Evolutionary conservation across 1,140 invertebrate species (phyloP).

Genomic region (Drosophila dunni): DNA sequence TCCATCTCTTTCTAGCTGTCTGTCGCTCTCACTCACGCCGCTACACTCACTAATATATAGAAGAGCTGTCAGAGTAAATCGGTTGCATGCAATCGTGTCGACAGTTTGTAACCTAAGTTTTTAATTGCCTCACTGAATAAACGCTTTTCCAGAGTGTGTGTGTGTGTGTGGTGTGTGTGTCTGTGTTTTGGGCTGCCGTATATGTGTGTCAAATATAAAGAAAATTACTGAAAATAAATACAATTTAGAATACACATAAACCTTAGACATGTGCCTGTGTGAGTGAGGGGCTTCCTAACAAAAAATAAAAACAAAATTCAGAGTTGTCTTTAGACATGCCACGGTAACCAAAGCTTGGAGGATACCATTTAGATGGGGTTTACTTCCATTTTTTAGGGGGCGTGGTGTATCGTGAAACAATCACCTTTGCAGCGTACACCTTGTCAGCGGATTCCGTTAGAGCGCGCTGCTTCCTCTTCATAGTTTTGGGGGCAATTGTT

Average conservation of each 20-base stretch:
- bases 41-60: background rate
- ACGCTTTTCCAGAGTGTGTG: conserved; percentile 13
- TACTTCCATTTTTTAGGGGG: background rate
- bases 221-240: conserved; percentile 79
- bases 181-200: conserved; percentile 9
- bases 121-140: conserved; percentile 66
- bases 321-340: conserved; percentile 75
- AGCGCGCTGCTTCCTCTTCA: conserved; percentile 20
- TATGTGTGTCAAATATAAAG: conserved; percentile 45
- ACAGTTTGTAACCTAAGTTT: conserved; percentile 74
- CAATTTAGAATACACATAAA: conserved; percentile 63
- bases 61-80: conserved; percentile 48
- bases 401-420: conserved; percentile 45
- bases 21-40: background rate
- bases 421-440: conserved; percentile 62
- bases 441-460: conserved; percentile 42
- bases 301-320: conserved; percentile 12
- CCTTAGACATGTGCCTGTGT: background rate
- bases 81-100: conserved; percentile 70
- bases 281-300: conserved; percentile 14
- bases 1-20: background rate
- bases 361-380: background rate
- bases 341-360: conserved; percentile 55
- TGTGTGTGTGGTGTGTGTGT: conserved; percentile 9
- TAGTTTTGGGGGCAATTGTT: conserved; percentile 18